Evolutionary conservation across 2,888 invertebrate species (phyloP).

Genomic region (Xestia xanthographa): DNA sequence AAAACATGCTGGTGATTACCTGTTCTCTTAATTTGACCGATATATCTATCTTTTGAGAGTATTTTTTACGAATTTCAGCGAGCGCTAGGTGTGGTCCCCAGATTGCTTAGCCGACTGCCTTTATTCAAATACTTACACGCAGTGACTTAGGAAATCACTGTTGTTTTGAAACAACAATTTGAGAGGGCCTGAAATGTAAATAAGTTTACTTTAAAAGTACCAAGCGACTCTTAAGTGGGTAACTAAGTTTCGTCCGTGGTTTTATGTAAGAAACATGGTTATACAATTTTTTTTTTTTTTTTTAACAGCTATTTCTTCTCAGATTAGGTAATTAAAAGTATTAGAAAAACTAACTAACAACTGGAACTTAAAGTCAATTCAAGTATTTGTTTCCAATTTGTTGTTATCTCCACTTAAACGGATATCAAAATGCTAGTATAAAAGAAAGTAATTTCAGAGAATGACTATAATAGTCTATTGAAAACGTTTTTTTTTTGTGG

Average conservation of each 20-base stretch:
- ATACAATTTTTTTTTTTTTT: background rate
- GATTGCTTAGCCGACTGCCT: background rate
- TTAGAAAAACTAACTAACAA: too few species aligned
- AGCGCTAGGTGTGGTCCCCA: background rate
- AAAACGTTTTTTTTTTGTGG: background rate
- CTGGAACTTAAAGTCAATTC: too few species aligned
- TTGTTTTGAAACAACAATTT: slow-evolving; percentile 15
- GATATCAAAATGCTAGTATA: background rate
- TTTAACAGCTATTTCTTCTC: background rate
- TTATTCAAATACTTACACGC: background rate
- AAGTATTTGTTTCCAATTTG: too few species aligned
- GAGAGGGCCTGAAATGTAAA: background rate
- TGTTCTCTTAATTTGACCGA: too few species aligned
- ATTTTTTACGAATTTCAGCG: background rate
- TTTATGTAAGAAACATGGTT: background rate
- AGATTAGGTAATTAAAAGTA: too few species aligned
- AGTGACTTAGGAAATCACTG: background rate
- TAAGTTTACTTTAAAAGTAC: background rate
- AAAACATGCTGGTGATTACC: background rate
- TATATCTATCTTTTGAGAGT: background rate
- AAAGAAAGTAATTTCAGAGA: background rate
- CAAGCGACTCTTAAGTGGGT: background rate
- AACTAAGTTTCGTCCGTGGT: background rate
- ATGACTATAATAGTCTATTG: background rate
- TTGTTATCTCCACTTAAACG: too few species aligned